phyloP scores from a whole-genome alignment of 2,888 invertebrate genomes.

The Mesorhabditis belari region DNA sequence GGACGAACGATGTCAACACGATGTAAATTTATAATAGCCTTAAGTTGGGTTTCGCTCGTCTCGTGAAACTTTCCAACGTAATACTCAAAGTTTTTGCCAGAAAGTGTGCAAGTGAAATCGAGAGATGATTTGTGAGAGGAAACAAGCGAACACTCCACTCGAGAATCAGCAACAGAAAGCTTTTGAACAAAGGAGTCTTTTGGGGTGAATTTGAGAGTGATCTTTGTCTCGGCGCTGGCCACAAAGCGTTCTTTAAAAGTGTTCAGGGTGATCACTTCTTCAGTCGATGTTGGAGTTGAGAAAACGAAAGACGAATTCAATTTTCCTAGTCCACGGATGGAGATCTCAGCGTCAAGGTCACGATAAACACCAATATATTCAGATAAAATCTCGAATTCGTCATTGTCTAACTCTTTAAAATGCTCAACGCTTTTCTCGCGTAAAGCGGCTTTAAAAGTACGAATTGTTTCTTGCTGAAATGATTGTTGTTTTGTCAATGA shows the following conservation, averaged over 20 bases:
- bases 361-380: conserved; percentile 39
- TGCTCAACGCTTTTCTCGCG: conserved; percentile 10
- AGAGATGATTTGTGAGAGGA: conserved; percentile 4
- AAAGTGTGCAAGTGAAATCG: conserved; percentile 7
- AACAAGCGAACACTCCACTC: conserved; percentile 7
- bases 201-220: conserved; percentile 5
- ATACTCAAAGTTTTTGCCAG: conserved; percentile 5
- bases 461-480: conserved; percentile 1
- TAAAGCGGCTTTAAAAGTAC: conserved; percentile 1
- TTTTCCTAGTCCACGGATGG: conserved; percentile 9
- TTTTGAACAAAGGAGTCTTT: conserved; percentile 9
- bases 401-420: conserved; percentile 24
- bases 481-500: background rate
- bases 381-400: conserved; percentile 35
- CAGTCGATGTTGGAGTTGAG: conserved; percentile 25
- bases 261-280: conserved; percentile 27
- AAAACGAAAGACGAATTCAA: background rate
- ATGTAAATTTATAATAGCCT: conserved; percentile 38
- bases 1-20: conserved; percentile 29
- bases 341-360: conserved; percentile 38
- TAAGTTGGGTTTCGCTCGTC: conserved; percentile 19
- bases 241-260: conserved; percentile 3
- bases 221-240: background rate
- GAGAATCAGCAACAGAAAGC: conserved; percentile 6
- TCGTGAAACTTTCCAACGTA: conserved; percentile 8